phyloP scores from a whole-genome alignment of 2,888 invertebrate genomes.

The Oithona nana region DNA sequence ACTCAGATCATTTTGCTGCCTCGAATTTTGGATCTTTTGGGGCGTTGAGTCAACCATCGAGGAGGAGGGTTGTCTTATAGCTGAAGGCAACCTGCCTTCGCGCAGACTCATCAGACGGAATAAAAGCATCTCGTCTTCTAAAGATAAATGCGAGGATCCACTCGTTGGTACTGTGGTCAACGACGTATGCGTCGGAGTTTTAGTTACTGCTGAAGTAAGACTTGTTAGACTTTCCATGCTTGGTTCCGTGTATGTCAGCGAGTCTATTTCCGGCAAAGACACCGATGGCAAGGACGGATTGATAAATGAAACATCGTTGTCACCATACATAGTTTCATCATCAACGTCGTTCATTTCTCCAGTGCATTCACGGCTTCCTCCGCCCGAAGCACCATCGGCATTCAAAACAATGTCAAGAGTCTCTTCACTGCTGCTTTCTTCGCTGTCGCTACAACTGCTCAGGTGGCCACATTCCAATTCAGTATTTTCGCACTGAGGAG shows the following conservation, averaged over 20 bases:
- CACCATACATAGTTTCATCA: constrained; percentile 48
- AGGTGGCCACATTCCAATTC: constrained; percentile 18
- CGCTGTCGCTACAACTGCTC: constrained; percentile 21
- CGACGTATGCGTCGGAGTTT: background rate
- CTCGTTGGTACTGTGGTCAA: background rate
- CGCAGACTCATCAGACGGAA: background rate
- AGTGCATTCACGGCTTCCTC: background rate
- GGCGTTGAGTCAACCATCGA: too few relatives aligned
- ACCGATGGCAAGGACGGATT: constrained; percentile 1
- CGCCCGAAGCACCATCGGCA: background rate
- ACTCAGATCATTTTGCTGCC: too few relatives aligned
- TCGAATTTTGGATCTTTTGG: too few relatives aligned
- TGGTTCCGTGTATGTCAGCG: constrained; percentile 19
- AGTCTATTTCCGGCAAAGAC: constrained; percentile 20
- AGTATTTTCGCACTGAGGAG: background rate
- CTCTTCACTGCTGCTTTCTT: constrained; percentile 23
- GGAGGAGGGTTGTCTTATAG: too few relatives aligned
- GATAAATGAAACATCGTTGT: constrained; percentile 20
- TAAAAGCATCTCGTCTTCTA: background rate
- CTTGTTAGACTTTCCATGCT: background rate
- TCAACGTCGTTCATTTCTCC: constrained; percentile 68
- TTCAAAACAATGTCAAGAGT: background rate
- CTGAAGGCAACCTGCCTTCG: too few relatives aligned
- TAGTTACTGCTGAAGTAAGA: background rate
- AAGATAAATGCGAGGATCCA: background rate